phyloP scores from a whole-genome alignment of 1,140 invertebrate genomes.

The Varroa destructor region DNA sequence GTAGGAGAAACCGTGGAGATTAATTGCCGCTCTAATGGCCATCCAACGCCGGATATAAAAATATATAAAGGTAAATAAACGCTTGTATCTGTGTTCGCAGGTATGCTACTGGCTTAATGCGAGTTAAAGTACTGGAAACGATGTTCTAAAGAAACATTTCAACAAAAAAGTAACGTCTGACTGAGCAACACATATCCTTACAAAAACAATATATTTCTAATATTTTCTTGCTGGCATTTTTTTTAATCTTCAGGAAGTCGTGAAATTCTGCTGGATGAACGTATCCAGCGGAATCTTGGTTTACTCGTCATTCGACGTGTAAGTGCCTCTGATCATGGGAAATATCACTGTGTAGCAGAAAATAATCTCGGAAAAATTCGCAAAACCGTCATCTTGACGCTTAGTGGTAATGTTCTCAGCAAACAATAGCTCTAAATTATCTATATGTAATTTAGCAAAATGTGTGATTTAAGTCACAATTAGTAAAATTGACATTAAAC shows the following conservation, averaged over 20 bases:
- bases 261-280: too few species aligned
- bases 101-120: too few species aligned
- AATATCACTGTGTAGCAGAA: constrained; percentile 19
- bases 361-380: not conserved
- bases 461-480: not conserved
- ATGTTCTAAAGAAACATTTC: too few species aligned
- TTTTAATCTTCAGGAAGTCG: constrained; percentile 38
- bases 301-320: not conserved
- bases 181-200: too few species aligned
- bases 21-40: not conserved
- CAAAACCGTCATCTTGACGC: not conserved
- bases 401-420: constrained; percentile 1
- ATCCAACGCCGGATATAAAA: not conserved
- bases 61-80: constrained; percentile 5
- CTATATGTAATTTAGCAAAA: too few species aligned
- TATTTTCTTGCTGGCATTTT: constrained; percentile 53
- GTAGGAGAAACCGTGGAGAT: not conserved
- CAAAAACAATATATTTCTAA: too few species aligned
- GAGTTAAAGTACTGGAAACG: too few species aligned
- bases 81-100: too few species aligned
- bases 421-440: too few species aligned
- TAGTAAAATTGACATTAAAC: not conserved
- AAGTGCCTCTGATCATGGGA: not conserved
- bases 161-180: too few species aligned
- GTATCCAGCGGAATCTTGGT: not conserved